Evolutionary conservation across 2,113 vertebrate species (phyloP).

Genomic region (Varanus salvator): DNA sequence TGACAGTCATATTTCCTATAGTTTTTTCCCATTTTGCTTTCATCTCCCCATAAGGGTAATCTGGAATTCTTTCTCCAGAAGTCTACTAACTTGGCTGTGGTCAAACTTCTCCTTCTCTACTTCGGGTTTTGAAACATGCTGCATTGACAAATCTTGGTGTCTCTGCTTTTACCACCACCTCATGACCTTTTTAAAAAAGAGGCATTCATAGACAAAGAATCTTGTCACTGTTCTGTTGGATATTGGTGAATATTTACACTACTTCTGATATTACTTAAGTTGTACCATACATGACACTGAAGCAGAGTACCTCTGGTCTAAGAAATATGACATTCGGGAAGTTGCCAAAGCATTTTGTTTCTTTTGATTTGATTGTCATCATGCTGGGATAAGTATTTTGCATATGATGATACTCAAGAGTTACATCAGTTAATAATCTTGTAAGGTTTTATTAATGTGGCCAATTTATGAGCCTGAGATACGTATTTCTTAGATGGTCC

Average conservation of each 20-base stretch:
- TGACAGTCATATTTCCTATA: background rate
- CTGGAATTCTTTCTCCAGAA: background rate
- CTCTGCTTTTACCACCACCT: too few relatives aligned
- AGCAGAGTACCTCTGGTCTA: background rate
- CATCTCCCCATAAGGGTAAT: background rate
- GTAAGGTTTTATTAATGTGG: constrained; percentile 57
- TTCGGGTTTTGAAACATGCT: background rate
- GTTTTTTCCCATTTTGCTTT: background rate
- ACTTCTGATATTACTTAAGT: background rate
- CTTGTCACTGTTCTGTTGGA: background rate
- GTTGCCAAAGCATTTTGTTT: background rate
- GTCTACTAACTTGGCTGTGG: background rate
- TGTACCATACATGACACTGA: too few relatives aligned
- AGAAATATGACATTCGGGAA: background rate
- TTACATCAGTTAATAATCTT: constrained; percentile 41
- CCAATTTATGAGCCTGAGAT: constrained; percentile 40
- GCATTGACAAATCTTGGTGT: background rate
- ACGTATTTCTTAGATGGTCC: constrained; percentile 50
- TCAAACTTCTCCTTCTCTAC: background rate
- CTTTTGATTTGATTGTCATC: background rate
- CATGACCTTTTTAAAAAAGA: background rate
- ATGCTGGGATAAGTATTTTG: constrained; percentile 1
- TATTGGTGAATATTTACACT: background rate
- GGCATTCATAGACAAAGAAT: background rate
- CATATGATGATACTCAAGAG: constrained; percentile 41